Evolutionary conservation across 2,797 vertebrate species (phyloP).

Genomic region (Todus mexicanus): DNA sequence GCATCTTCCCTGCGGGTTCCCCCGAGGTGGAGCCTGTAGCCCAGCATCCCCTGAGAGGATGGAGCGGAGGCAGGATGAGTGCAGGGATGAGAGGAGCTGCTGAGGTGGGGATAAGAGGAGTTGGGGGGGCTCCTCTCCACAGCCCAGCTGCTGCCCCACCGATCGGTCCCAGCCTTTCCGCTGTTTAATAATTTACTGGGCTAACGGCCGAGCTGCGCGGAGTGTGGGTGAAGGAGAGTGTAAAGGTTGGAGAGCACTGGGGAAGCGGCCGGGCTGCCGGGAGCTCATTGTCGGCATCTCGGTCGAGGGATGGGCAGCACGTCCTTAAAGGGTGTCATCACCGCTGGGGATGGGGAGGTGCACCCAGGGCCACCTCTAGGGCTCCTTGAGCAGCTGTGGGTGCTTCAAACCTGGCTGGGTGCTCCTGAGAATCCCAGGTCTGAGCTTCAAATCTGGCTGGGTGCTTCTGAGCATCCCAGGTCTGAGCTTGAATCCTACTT

Average conservation of each 20-base stretch:
- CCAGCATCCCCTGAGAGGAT: neutral
- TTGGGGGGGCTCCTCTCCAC: rapidly evolving
- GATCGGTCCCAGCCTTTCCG: neutral
- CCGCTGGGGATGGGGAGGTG: neutral
- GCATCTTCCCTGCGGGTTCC: neutral
- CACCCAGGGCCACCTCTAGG: rapidly evolving
- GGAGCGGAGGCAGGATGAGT: rapidly evolving
- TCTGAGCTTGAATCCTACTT: neutral
- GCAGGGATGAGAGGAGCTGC: neutral
- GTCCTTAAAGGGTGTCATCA: rapidly evolving
- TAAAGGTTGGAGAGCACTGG: neutral
- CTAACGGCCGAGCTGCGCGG: neutral
- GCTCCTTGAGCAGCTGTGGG: too few relatives aligned
- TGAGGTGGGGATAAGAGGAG: neutral
- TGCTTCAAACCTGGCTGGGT: neutral
- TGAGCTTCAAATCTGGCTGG: neutral
- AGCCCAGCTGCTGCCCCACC: neutral
- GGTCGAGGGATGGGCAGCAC: rapidly evolving
- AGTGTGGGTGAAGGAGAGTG: neutral
- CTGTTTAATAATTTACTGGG: neutral
- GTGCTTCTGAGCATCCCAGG: neutral
- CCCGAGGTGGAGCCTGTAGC: rapidly evolving
- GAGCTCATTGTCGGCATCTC: neutral
- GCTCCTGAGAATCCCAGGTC: neutral
- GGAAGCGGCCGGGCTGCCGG: rapidly evolving